Conservation (phyloP, 2,797 vertebrate genomes). For the Neosalanx taihuensis region DNA sequence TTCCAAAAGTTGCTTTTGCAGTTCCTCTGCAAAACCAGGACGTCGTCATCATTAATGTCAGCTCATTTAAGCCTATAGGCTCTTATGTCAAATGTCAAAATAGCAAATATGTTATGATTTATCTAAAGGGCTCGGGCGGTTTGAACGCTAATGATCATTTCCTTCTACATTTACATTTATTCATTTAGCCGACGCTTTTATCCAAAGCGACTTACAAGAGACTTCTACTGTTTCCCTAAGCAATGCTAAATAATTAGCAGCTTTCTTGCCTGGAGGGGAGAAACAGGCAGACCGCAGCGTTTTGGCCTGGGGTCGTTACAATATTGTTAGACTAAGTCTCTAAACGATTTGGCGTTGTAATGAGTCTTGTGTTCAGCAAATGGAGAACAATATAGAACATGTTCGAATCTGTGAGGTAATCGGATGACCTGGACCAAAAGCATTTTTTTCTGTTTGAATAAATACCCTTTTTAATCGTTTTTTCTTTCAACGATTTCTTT, state of each 20-base stretch:
- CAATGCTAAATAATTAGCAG: conserved; percentile 79
- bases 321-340: conserved; percentile 71
- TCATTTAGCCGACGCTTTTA: too few relatives aligned
- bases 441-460: too few relatives aligned
- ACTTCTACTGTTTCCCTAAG: conserved; percentile 73
- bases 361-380: conserved; percentile 72
- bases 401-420: too few relatives aligned
- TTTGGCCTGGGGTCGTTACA: conserved; percentile 65
- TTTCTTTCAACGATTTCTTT: conserved; percentile 10
- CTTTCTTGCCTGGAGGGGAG: conserved; percentile 72
- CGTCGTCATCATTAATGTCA: background rate
- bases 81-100: background rate
- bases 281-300: conserved; percentile 26
- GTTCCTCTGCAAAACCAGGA: conserved; percentile 80
- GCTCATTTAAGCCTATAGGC: background rate
- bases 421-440: too few relatives aligned
- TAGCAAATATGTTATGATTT: background rate
- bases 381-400: conserved; percentile 61
- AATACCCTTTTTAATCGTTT: background rate
- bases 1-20: conserved; percentile 94
- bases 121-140: conserved; percentile 40
- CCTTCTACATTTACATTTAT: conserved; percentile 35
- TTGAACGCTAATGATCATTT: conserved; percentile 68
- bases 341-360: conserved; percentile 75
- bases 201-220: too few relatives aligned